phyloP scores from a whole-genome alignment of 2,888 invertebrate species.

The Bhutanitis thaidina region DNA sequence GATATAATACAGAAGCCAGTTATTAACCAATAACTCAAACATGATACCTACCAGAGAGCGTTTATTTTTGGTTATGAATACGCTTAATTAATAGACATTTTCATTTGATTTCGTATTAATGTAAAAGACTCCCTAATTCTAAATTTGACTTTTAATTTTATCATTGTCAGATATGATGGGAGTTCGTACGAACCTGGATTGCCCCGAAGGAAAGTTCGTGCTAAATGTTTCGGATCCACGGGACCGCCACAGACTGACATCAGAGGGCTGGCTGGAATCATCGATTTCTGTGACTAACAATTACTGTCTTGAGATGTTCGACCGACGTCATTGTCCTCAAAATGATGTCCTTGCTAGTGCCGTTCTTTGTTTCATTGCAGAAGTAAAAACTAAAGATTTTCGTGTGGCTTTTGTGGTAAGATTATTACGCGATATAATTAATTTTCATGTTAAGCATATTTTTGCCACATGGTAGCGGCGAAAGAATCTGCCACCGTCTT shows the following conservation, averaged over 20 bases:
- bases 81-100: too few species aligned
- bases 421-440: neutral
- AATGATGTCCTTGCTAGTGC: slow-evolving; percentile 42
- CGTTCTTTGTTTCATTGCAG: slow-evolving; percentile 54
- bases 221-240: slow-evolving; percentile 40
- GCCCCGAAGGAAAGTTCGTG: slow-evolving; percentile 44
- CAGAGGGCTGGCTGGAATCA: slow-evolving; percentile 41
- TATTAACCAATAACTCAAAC: slow-evolving; percentile 1
- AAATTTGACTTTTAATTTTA: too few species aligned
- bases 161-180: slow-evolving; percentile 52
- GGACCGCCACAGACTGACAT: slow-evolving; percentile 47
- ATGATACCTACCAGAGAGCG: neutral
- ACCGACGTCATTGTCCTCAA: slow-evolving; percentile 46
- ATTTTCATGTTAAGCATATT: too few species aligned
- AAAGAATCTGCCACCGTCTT: too few species aligned
- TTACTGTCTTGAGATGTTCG: slow-evolving; percentile 69
- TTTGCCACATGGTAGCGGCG: too few species aligned
- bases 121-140: too few species aligned
- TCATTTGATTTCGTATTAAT: too few species aligned
- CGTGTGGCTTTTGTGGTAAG: slow-evolving; percentile 62
- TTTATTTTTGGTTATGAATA: neutral
- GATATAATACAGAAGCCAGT: neutral
- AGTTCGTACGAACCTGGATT: slow-evolving; percentile 43
- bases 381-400: slow-evolving; percentile 45
- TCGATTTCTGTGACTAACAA: slow-evolving; percentile 35